These are phyloP conservation scores for Aythya baeri DNA, from an alignment of 2,113 vertebrate species.

Conservation along the genomic window DNA sequence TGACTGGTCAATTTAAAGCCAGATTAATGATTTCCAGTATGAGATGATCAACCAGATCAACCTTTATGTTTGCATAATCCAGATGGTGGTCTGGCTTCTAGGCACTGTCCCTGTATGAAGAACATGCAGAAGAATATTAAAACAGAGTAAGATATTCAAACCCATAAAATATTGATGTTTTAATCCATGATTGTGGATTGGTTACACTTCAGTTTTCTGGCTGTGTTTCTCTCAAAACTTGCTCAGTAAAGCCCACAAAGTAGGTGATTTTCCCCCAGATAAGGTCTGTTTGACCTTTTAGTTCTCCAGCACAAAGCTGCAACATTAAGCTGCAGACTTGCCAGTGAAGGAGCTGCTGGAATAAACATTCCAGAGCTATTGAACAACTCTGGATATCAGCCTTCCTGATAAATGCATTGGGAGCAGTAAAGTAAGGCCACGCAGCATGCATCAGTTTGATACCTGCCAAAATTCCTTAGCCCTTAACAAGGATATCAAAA, in stretches of 20 bases:
- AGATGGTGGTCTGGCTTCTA: neutral
- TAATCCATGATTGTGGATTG: neutral
- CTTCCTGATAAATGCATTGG: neutral
- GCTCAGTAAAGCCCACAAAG: neutral
- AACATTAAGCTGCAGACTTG: neutral
- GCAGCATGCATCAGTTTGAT: neutral
- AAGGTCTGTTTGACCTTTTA: neutral
- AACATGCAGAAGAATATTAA: neutral
- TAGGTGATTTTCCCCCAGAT: neutral
- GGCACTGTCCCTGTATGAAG: neutral
- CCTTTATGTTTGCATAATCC: neutral
- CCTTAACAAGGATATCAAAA: neutral
- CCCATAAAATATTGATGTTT: neutral
- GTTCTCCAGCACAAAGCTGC: neutral
- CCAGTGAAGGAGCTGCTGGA: neutral
- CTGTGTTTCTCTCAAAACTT: neutral
- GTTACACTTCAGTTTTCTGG: neutral
- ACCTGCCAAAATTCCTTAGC: constrained; percentile 12
- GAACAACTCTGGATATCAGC: neutral
- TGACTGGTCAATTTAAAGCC: neutral
- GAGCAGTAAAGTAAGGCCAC: neutral
- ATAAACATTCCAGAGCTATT: neutral
- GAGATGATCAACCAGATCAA: neutral
- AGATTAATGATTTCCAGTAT: neutral
- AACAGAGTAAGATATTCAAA: neutral